These are phyloP conservation scores for Diarsia brunnea DNA, from an alignment of 2,888 invertebrate species.

Conservation along the genomic window DNA sequence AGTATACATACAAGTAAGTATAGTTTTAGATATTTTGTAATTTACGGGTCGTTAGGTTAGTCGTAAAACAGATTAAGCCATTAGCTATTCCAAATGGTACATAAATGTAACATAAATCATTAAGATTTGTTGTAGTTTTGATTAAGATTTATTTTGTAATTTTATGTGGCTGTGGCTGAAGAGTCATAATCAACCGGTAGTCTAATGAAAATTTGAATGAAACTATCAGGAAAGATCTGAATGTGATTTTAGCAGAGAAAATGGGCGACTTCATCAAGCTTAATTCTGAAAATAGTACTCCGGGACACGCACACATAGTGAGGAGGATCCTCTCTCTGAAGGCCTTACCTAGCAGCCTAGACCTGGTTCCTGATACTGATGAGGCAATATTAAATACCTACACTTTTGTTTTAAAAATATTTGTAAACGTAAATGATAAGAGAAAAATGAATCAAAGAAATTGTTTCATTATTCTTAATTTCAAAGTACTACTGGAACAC, in stretches of 20 bases:
- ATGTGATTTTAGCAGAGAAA: constrained; percentile 7
- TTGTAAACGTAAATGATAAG: too few relatives aligned
- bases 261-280: neutral
- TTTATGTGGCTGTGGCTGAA: constrained; percentile 9
- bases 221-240: neutral
- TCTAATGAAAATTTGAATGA: neutral
- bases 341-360: too few relatives aligned
- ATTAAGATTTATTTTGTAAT: constrained; percentile 26
- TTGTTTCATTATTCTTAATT: neutral
- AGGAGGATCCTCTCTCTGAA: too few relatives aligned
- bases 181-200: neutral
- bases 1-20: constrained; percentile 51
- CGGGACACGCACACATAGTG: too few relatives aligned
- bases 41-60: constrained; percentile 28
- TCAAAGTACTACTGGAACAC: neutral
- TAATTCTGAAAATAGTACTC: too few relatives aligned
- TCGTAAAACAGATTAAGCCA: constrained; percentile 45
- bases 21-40: neutral
- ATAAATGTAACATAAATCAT: constrained; percentile 51
- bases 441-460: too few relatives aligned
- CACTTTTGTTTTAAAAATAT: too few relatives aligned
- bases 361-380: too few relatives aligned
- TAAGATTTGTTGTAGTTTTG: constrained; percentile 21
- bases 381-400: too few relatives aligned
- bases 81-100: constrained; percentile 33